phyloP scores from a whole-genome alignment of 2,113 vertebrate species.

The Sisor rabdophorus region DNA sequence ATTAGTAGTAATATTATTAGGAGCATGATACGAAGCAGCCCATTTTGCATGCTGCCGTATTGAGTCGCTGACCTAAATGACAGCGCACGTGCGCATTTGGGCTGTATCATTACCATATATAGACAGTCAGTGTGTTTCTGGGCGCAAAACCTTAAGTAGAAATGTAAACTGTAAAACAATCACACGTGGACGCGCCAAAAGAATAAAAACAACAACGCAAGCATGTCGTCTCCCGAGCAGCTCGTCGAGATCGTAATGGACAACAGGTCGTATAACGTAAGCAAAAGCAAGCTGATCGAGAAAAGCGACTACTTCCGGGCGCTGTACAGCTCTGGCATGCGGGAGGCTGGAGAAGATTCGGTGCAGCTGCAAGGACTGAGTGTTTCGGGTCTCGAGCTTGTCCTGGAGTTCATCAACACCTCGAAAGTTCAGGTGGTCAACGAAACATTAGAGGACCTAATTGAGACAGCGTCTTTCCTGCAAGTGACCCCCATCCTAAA shows the following conservation, averaged over 20 bases:
- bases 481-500: slow-evolving; percentile 88
- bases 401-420: slow-evolving; percentile 90
- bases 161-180: slow-evolving; percentile 59
- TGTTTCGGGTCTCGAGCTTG: slow-evolving; percentile 82
- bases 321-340: slow-evolving; percentile 91
- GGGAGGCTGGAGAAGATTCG: slow-evolving; percentile 81
- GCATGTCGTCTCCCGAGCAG: slow-evolving; percentile 78
- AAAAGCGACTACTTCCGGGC: slow-evolving; percentile 95
- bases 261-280: slow-evolving; percentile 81
- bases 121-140: no score
- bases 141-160: slow-evolving; percentile 47
- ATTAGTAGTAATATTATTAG: neutral
- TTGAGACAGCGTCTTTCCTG: slow-evolving; percentile 88
- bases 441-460: slow-evolving; percentile 81
- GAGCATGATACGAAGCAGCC: neutral
- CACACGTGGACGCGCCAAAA: slow-evolving; percentile 21
- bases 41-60: neutral
- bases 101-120: slow-evolving; percentile 66
- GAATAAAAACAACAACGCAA: slow-evolving; percentile 11
- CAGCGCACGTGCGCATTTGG: neutral
- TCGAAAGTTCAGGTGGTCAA: slow-evolving; percentile 70
- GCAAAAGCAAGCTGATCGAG: slow-evolving; percentile 87
- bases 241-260: slow-evolving; percentile 83
- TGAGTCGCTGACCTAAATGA: neutral
- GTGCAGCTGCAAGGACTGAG: slow-evolving; percentile 88